Evolutionary conservation across 2,888 invertebrate species (phyloP), one percentile per base, ranked within the genome.

Genomic region (Odiellus spinosus): DNA sequence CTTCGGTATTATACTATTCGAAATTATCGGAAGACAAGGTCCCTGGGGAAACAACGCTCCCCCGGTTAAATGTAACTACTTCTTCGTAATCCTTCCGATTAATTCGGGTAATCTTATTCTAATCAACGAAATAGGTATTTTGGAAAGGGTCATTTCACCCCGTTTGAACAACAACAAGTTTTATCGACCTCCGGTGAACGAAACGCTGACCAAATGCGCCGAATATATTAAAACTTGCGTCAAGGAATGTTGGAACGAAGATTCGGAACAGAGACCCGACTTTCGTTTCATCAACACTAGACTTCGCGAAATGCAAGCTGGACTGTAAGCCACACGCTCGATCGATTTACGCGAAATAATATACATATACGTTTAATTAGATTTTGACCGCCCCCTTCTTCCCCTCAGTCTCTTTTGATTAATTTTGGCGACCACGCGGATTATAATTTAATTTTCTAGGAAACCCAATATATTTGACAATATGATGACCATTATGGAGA

Each of bases 401-500:
- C 12, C 14, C 19, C 19, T 17, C 4, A 19, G 14, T n/a, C 10
- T 41, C 15, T 38, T 35, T 38, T 3, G 38, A 38, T 38, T 38
- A 17, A 17, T 38, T 38, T 36, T 36, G 6, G 10, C 2, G 12
- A n/a, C 38, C 14, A 17, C 38, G 15, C 38, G 26, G 26, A 26
- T 36, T 17, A 15, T 45, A 40, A 35, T 32, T 53, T 60, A 6
- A 26, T 26, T 26, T 26, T 26, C 26, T 59, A 80, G 80, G 66
- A 83, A 83, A 65, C 76, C 82, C 2, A 84, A 85, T 59, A 84
- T 85, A 55, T 83, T 85, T 60, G 86, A 86, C 67, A 85, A 86
- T 60, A 86, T 87, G 85, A 67, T 87, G 52, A 76, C 80, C 0
- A 83, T 86, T 64, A 86, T 87, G 86, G 86, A 87, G 65, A 85